These are phyloP conservation scores for Psylliodes chrysocephalus DNA, from an alignment of 2,888 invertebrate species.

Conservation along the genomic window DNA sequence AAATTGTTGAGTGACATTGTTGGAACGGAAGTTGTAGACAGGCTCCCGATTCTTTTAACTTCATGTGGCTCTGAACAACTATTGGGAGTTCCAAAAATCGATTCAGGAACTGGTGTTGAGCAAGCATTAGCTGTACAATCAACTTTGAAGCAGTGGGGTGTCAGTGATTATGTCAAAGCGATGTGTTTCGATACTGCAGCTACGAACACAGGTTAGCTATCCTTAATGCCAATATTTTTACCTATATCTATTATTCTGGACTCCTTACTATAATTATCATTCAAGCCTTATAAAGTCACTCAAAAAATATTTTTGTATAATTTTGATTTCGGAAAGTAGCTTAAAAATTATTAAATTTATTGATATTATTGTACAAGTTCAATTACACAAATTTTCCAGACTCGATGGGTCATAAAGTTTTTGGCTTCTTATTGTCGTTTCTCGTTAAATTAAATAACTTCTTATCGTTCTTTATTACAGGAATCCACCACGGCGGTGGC, in stretches of 20 bases:
- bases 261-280: not conserved
- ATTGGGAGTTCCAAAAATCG: slow-evolving; percentile 19
- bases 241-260: not conserved
- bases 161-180: slow-evolving; percentile 15
- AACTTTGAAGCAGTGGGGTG: slow-evolving; percentile 18
- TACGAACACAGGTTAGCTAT: not conserved
- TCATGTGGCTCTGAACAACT: slow-evolving; percentile 14
- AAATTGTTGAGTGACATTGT: slow-evolving; percentile 1
- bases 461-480: not conserved
- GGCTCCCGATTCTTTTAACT: slow-evolving; percentile 18
- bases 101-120: slow-evolving; percentile 8
- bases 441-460: not conserved
- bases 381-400: not conserved
- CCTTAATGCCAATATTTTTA: not conserved
- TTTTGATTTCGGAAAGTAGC: not conserved
- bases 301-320: not conserved
- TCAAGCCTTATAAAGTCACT: not conserved
- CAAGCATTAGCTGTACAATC: slow-evolving; percentile 15
- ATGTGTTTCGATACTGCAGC: slow-evolving; percentile 25
- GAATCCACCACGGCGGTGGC: not conserved
- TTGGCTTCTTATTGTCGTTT: not conserved
- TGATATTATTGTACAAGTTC: not conserved
- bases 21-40: slow-evolving; percentile 6
- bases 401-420: not conserved
- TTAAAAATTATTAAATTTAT: not conserved